Base-by-base conservation (phyloP, 2,113 vertebrate genomes). In the Oryzias melastigma region DNA sequence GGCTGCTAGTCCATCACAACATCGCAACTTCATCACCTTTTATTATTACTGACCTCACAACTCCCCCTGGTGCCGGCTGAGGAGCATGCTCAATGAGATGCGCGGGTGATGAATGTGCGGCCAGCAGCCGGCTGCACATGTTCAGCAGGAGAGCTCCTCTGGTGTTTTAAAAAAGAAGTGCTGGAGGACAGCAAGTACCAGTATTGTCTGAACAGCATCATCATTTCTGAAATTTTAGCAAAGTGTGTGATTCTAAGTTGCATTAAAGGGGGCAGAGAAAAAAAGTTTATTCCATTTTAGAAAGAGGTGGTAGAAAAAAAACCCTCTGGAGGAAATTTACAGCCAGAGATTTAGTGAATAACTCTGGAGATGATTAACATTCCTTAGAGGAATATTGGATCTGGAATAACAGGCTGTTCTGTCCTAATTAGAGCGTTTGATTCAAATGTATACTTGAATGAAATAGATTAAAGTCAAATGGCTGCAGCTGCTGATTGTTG, bases 61-160 rank as follows among this genome's bases (percentile, higher is more conserved):
- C 83, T 81, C 85, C 83, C 85, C 78, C 83, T 82, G 76, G 79
- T 83, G 87, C 83, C 84, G 75, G 84, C 68, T 58, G 73, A 73
- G 77, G 70, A 68, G 71, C 65, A 72, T 71, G 62, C 67, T 71
- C 66, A 18, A 64, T 58, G 62, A 74, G 67, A 60, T 67, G 71
- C 68, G 56, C 50, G 49, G 10, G 13, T 14, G 40, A 59, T 78
- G 56, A 50, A 43, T 51, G 51, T 56, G 35, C 22, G 29, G 58
- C 60, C 52, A 50, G 52, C 59, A 76, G 52, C 66, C 42, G 49
- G 55, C 47, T 69, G 57, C 75, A 42, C 46, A 68, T 71, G 63
- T 57, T 71, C 35, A 1, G 5, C 24, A 61, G 47, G 52, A 54
- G 16, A 54, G 65, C 52, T 50, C 22, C 18, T 53, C 25, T 50